Evolutionary conservation across 2,113 vertebrate genomes (phyloP), one percentile per base, ranked within the genome.

Genomic region (Ailuropoda melanoleuca): DNA sequence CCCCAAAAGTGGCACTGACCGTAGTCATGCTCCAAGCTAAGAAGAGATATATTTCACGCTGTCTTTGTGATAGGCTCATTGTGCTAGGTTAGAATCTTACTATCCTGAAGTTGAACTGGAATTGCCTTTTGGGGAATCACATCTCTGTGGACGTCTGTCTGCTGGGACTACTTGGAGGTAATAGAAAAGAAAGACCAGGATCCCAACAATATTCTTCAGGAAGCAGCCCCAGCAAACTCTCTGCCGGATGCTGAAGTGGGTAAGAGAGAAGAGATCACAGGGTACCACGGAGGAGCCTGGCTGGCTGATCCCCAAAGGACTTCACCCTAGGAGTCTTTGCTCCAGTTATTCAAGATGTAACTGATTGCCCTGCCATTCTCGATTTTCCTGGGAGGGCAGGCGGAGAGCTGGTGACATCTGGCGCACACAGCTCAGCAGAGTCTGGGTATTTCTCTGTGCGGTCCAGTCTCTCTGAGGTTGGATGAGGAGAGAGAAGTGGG

Each of bases 371-470:
- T 12, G 23, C 37, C 18, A 24, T 39, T 15, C 23, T 55, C 1
- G 1, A 9, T 17, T 31, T 43, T n/a, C 6, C 62, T 34, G 70
- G 60, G 37, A 19, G 4, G 48, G 21, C 19, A 50, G 17, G 23
- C 2, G 11, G 26, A 50, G 5, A 55, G n/a, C 68, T 21, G 3
- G 7, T 26, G 23, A 26, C 1, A 1, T 12, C 64, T 12, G 19
- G 43, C 12, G 34, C 10, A 37, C 31, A 8, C 1, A 75, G 8
- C 23, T 13, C 34, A 17, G 0, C 31, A 60, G 37, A 7, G 1
- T 6, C 11, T 19, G 39, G 21, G 18, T 4, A 8, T 81, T 46
- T 62, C 66, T 50, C 74, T 50, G n/a, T 46, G 48, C 19, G 24
- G 9, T n/a, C 14, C 8, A 3, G 31, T 66, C 31, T 50, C 31